These are phyloP conservation scores for Drosophila ananassae DNA, from an alignment of 1,140 invertebrate genomes.

Conservation along the genomic window DNA sequence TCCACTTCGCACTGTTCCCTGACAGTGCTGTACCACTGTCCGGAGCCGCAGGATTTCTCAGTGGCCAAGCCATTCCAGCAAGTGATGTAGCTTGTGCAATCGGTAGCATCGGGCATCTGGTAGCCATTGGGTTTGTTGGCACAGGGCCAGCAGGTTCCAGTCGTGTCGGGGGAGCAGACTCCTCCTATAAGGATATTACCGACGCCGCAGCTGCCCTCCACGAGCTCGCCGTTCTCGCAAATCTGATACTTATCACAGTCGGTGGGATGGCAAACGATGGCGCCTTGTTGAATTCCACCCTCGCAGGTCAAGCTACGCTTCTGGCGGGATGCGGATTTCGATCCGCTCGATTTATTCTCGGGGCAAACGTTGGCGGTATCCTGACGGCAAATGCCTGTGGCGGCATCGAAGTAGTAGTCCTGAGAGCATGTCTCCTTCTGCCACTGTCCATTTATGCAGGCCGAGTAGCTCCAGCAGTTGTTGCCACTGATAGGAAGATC, in stretches of 20 bases:
- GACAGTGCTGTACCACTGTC: slow-evolving; percentile 52
- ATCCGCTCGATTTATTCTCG: slow-evolving; percentile 34
- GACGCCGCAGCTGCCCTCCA: slow-evolving; percentile 56
- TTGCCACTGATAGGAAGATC: slow-evolving; percentile 21
- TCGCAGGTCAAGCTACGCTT: slow-evolving; percentile 44
- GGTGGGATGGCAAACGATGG: slow-evolving; percentile 49
- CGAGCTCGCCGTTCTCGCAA: slow-evolving; percentile 46
- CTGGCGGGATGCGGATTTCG: slow-evolving; percentile 14
- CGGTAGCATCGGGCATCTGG: slow-evolving; percentile 31
- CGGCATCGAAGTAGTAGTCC: slow-evolving; percentile 45
- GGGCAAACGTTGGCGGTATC: slow-evolving; percentile 34
- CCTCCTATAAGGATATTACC: slow-evolving; percentile 62
- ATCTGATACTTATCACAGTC: slow-evolving; percentile 70
- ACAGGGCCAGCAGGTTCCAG: slow-evolving; percentile 61
- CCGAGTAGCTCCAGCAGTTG: slow-evolving; percentile 49
- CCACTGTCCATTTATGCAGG: slow-evolving; percentile 55
- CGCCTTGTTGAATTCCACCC: slow-evolving; percentile 48
- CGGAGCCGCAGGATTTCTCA: slow-evolving; percentile 25
- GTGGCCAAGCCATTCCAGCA: slow-evolving; percentile 58
- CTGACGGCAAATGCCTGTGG: slow-evolving; percentile 33
- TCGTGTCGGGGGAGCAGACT: slow-evolving; percentile 51
- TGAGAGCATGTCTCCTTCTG: slow-evolving; percentile 22
- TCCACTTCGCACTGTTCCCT: slow-evolving; percentile 48
- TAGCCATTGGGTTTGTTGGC: slow-evolving; percentile 56
- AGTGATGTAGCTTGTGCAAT: slow-evolving; percentile 57